Evolutionary conservation across 2,888 invertebrate genomes (phyloP), one percentile per base, ranked within the genome.

Genomic region (Flexamia atlantica): DNA sequence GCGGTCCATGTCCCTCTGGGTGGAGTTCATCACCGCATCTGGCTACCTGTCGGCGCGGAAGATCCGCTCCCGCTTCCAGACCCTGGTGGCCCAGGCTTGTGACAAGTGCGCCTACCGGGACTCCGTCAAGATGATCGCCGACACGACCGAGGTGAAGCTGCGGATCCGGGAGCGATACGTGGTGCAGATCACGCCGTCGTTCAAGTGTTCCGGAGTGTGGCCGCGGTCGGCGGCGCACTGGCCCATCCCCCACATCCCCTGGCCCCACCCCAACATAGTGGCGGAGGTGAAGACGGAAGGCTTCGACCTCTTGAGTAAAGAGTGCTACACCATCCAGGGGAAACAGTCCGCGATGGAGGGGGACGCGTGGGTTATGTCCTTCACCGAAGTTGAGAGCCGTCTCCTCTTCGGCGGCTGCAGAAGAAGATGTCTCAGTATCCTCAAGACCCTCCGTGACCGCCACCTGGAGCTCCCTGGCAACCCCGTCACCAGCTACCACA

Each of bases 1-100:
- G 89, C 92, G 97, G 42, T 96, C 96, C 87, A 97, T 97, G 97
- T 96, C 96, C 0, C 91, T 97, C 4, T 97, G 97, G 97, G 96
- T 97, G 28, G 97, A 97, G 90, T 97, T 97, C 91, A 97, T 97
- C 88, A 97, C 97, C 0, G 97, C 97, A 28, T 95, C 95, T 25
- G 97, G 97, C 0, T 97, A 97, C 89, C 91, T 97, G 81, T 95
- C 95, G 0, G 97, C 97, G 0, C 90, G 96, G 46, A 97, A 97
- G 90, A 97, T 97, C 86, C 92, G 97, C 70, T 95, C 96, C 76
- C 90, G 96, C 30, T 97, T 97, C 90, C 96, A 96, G 90, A 95
- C 95, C 1, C 90, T 95, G 85, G 95, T 95, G 50, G 94, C 94
- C 0, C 94, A 94, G 89, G 96, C 96, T 14, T 95, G 96, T 89